phyloP scores from a whole-genome alignment of 2,888 invertebrate species.

The Ethmia dodecea region DNA sequence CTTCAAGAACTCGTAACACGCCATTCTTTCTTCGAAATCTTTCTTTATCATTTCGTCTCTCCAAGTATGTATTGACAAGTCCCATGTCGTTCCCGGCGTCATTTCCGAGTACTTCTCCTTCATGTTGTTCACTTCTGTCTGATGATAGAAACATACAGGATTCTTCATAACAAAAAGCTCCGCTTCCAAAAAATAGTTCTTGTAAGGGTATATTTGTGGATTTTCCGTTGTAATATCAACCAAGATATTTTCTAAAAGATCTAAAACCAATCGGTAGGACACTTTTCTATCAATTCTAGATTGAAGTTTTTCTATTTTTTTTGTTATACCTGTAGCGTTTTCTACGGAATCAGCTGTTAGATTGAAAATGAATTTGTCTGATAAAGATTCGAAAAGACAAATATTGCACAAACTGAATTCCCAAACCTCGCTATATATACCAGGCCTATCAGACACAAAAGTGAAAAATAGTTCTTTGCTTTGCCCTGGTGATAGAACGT shows the following conservation, averaged over 20 bases:
- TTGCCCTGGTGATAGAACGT: conserved; percentile 70
- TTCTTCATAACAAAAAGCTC: conserved; percentile 64
- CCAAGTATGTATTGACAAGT: conserved; percentile 55
- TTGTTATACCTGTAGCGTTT: conserved; percentile 29
- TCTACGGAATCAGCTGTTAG: conserved; percentile 52
- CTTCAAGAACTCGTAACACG: conserved; percentile 42
- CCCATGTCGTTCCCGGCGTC: conserved; percentile 39
- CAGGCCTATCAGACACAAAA: conserved; percentile 56
- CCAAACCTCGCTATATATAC: conserved; percentile 66
- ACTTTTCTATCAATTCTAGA: conserved; percentile 30
- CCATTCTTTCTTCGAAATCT: conserved; percentile 55
- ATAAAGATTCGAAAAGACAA: conserved; percentile 42
- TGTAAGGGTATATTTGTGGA: conserved; percentile 53
- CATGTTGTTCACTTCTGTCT: conserved; percentile 55
- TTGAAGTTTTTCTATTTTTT: conserved; percentile 18
- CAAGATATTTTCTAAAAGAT: conserved; percentile 36
- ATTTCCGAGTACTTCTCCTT: conserved; percentile 46
- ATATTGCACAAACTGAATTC: conserved; percentile 61
- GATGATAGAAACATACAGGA: conserved; percentile 62
- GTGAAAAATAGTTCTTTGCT: conserved; percentile 57
- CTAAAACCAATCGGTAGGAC: conserved; percentile 29
- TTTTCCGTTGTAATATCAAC: conserved; percentile 31
- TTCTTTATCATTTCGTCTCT: conserved; percentile 49
- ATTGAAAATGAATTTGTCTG: conserved; percentile 44
- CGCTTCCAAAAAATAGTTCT: conserved; percentile 49